A percentile compares a stretch with the other conserved stretches of the same genome.
Conservation (phyloP, 2,113 vertebrate species). For the Acinonyx jubatus region DNA sequence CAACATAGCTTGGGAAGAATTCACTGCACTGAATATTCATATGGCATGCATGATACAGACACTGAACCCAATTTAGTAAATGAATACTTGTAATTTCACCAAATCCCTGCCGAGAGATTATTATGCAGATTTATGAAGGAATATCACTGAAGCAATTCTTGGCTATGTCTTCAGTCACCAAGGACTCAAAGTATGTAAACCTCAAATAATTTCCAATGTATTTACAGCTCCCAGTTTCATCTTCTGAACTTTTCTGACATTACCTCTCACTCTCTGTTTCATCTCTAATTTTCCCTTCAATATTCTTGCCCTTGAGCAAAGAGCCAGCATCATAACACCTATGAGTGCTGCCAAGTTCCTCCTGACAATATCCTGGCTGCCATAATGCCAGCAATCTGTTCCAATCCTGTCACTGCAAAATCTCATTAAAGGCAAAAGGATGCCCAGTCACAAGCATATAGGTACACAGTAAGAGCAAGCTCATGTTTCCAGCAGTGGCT, state of each 20-base stretch:
- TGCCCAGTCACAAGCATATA: not conserved
- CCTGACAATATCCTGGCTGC: constrained; percentile 84
- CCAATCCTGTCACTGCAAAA: constrained; percentile 80
- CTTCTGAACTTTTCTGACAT: constrained; percentile 83
- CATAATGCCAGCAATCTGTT: constrained; percentile 86
- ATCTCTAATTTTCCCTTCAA: constrained; percentile 78
- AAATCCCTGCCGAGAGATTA: constrained; percentile 87
- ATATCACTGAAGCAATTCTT: constrained; percentile 87
- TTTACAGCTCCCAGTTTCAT: constrained; percentile 80
- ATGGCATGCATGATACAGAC: constrained; percentile 83
- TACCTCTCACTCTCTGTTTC: constrained; percentile 77
- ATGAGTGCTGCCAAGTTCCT: constrained; percentile 84
- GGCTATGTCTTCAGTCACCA: constrained; percentile 84
- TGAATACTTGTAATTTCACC: constrained; percentile 90
- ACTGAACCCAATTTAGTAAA: constrained; percentile 91
- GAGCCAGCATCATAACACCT: constrained; percentile 83
- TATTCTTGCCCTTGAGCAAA: constrained; percentile 87
- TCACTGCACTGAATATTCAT: constrained; percentile 88
- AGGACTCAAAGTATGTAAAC: constrained; percentile 85
- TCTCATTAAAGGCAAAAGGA: constrained; percentile 72
- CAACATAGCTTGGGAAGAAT: constrained; percentile 81
- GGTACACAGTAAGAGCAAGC: constrained; percentile 29
- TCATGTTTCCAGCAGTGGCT: not conserved
- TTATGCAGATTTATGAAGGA: constrained; percentile 90
- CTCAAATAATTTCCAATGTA: constrained; percentile 83